Evolutionary conservation across 2,797 vertebrate species (phyloP).

Genomic region (Hippocampus kuda): DNA sequence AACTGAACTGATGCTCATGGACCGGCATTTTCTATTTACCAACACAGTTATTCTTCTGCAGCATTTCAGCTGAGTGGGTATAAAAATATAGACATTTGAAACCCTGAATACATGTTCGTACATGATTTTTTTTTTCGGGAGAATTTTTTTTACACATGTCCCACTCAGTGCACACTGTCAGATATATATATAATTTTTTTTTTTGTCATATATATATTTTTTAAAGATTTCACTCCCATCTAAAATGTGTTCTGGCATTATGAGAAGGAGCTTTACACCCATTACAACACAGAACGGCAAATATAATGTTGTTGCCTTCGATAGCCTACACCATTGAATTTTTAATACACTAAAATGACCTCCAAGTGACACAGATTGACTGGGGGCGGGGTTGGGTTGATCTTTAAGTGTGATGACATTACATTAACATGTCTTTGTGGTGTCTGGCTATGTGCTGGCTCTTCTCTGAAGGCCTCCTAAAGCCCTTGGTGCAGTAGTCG

Average conservation of each 20-base stretch:
- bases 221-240: slow-evolving; percentile 32
- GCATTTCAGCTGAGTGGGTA: slow-evolving; percentile 68
- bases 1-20: slow-evolving; percentile 48
- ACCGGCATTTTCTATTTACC: slow-evolving; percentile 55
- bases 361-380: slow-evolving; percentile 55
- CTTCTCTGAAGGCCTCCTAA: slow-evolving; percentile 90
- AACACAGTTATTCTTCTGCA: slow-evolving; percentile 60
- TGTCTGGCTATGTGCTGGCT: slow-evolving; percentile 98
- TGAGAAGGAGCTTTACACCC: slow-evolving; percentile 39
- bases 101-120: slow-evolving; percentile 71
- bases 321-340: slow-evolving; percentile 45
- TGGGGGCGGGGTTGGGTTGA: slow-evolving; percentile 22
- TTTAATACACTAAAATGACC: slow-evolving; percentile 61
- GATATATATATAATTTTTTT: slow-evolving; percentile 17
- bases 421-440: slow-evolving; percentile 87
- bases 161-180: slow-evolving; percentile 48
- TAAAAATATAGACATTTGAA: slow-evolving; percentile 74
- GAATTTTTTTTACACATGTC: slow-evolving; percentile 56
- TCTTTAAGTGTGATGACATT: slow-evolving; percentile 44
- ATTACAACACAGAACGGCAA: slow-evolving; percentile 67
- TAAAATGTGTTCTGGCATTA: slow-evolving; percentile 53
- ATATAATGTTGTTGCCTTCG: slow-evolving; percentile 48
- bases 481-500: slow-evolving; percentile 97
- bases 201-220: slow-evolving; percentile 30
- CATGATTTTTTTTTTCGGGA: slow-evolving; percentile 40